phyloP scores from a whole-genome alignment of 2,113 vertebrate species.

The Phycodurus eques region DNA sequence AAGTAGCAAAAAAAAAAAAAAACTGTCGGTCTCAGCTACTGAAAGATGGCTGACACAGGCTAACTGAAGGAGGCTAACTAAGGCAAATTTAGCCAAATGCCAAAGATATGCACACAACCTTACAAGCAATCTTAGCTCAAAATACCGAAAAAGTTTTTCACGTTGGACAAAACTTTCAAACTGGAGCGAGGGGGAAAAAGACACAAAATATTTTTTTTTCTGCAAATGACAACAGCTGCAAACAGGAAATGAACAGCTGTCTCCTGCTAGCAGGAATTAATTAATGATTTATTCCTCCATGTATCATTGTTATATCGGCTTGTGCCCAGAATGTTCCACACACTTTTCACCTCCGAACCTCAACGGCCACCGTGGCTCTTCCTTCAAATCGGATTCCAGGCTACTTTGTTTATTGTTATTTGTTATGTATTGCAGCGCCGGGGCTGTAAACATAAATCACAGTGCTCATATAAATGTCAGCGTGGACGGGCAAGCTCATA shows the following conservation, averaged over 20 bases:
- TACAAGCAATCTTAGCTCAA: no score
- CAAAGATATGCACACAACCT: no score
- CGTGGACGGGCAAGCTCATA: slow-evolving; percentile 68
- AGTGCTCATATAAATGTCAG: slow-evolving; percentile 68
- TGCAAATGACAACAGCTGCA: not conserved
- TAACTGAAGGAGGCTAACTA: no score
- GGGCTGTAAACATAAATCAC: slow-evolving; percentile 67
- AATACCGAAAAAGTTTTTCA: no score
- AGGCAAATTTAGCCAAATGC: no score
- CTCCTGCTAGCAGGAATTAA: not conserved
- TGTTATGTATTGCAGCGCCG: slow-evolving; percentile 13
- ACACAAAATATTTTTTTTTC: not conserved
- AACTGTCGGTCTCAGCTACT: no score
- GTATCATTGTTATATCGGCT: not conserved
- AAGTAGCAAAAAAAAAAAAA: no score
- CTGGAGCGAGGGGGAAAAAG: not conserved
- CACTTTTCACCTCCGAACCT: not conserved
- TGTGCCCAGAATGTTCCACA: not conserved
- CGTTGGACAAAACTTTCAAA: not conserved
- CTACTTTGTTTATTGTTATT: slow-evolving; percentile 56
- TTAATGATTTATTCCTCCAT: not conserved
- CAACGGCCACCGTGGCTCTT: not conserved
- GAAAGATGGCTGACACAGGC: no score
- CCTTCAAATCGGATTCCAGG: slow-evolving; percentile 45
- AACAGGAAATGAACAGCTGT: slow-evolving; percentile 1